A percentile compares a stretch with the other conserved stretches of the same genome.
These are phyloP conservation scores for Sinocyclocheilus maitianheensis DNA, from an alignment of 2,113 vertebrate genomes.

Conservation along the genomic window DNA sequence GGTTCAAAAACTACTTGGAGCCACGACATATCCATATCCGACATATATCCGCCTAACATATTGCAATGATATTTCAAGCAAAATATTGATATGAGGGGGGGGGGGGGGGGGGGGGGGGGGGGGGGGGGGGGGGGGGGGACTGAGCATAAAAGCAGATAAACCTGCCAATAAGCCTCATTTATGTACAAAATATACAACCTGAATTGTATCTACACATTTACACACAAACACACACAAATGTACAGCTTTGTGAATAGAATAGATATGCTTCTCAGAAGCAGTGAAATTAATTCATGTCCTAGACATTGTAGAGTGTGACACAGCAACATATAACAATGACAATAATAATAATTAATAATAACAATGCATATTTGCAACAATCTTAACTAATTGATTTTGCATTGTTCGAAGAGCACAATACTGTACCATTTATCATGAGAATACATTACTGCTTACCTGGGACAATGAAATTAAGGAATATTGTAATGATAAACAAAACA, in stretches of 20 bases:
- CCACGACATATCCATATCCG: constrained; percentile 18
- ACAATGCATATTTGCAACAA: constrained; percentile 37
- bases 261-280: constrained; percentile 94
- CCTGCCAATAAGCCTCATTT: constrained; percentile 66
- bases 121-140: too few relatives aligned
- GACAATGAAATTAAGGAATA: not conserved
- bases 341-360: constrained; percentile 64
- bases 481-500: not conserved
- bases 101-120: too few relatives aligned
- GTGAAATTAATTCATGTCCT: constrained; percentile 88
- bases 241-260: constrained; percentile 76
- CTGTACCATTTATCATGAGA: not conserved
- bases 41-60: too few relatives aligned
- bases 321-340: constrained; percentile 60
- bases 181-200: constrained; percentile 78
- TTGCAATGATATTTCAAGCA: constrained; percentile 60
- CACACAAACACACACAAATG: constrained; percentile 57
- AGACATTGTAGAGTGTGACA: constrained; percentile 78
- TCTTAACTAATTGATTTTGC: not conserved
- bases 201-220: constrained; percentile 67
- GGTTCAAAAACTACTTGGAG: constrained; percentile 40
- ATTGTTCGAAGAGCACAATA: not conserved
- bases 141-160: constrained; percentile 62
- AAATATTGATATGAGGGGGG: constrained; percentile 72
- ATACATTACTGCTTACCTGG: constrained; percentile 15